Evolutionary conservation across 2,113 vertebrate genomes (phyloP).

Genomic region (Pygoscelis adeliae): DNA sequence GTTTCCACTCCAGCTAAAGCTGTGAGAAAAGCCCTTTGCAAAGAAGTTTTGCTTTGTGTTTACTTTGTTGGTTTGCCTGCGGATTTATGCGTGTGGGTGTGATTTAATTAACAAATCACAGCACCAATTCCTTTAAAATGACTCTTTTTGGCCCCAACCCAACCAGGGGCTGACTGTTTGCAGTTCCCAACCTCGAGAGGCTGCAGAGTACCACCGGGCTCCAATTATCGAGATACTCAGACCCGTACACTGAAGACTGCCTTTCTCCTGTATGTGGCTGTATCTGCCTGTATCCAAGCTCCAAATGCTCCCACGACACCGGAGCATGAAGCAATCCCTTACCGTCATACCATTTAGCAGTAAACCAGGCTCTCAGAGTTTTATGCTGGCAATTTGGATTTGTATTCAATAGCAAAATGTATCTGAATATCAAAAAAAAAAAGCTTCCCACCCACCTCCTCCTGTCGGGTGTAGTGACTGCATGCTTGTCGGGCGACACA

Average conservation of each 20-base stretch:
- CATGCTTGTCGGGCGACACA: not conserved
- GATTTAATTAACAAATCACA: slow-evolving; percentile 27
- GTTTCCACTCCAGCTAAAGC: not conserved
- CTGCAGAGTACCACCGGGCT: not conserved
- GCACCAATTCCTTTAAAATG: slow-evolving; percentile 10
- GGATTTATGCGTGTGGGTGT: not conserved
- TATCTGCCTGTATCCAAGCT: not conserved
- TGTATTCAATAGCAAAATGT: not conserved
- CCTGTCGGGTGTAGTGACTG: not conserved
- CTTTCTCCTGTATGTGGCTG: not conserved
- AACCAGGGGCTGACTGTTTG: not conserved
- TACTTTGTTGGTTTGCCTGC: not conserved
- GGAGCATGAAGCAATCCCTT: not conserved
- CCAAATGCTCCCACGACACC: accelerated
- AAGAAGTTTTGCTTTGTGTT: not conserved
- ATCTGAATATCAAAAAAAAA: not conserved
- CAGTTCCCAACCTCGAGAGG: not conserved
- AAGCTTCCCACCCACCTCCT: not conserved
- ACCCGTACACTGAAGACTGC: accelerated
- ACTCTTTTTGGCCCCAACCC: not conserved
- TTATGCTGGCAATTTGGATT: not conserved
- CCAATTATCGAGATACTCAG: not conserved
- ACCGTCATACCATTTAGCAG: accelerated
- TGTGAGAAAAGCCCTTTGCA: not conserved
- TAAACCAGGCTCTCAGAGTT: not conserved